These are phyloP conservation scores for Callopanchax toddi DNA, from an alignment of 2,113 vertebrate species.

Conservation along the genomic window DNA sequence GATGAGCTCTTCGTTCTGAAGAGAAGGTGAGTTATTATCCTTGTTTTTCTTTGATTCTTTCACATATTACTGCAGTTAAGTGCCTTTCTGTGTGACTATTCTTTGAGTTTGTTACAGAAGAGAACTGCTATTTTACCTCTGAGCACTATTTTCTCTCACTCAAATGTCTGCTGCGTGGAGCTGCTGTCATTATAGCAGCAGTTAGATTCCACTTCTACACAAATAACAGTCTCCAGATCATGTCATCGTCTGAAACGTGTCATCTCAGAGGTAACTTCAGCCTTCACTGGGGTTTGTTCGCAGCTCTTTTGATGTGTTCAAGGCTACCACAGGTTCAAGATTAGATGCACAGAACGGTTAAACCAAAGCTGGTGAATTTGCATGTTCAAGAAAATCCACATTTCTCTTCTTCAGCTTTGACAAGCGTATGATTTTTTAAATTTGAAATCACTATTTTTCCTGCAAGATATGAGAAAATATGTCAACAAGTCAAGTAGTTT, in stretches of 20 bases:
- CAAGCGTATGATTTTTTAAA: not conserved
- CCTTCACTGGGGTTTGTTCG: not conserved
- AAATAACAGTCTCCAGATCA: not conserved
- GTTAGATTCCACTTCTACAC: not conserved
- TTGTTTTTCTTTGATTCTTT: constrained; percentile 4
- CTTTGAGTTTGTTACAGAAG: constrained; percentile 2
- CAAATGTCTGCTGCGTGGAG: constrained; percentile 25
- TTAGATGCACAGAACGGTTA: not conserved
- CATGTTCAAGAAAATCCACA: too few relatives aligned
- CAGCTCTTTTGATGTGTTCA: not conserved
- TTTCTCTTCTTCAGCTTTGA: too few relatives aligned
- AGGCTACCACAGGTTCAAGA: not conserved
- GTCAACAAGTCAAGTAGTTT: not conserved
- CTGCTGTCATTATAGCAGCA: constrained; percentile 17
- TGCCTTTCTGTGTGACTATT: not conserved
- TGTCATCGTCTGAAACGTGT: constrained; percentile 10
- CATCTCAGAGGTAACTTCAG: not conserved
- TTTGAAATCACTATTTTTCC: not conserved
- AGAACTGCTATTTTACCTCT: constrained; percentile 30
- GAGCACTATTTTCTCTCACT: constrained; percentile 29
- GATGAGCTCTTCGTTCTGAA: constrained; percentile 37
- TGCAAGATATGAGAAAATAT: not conserved
- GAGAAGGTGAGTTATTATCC: constrained; percentile 57
- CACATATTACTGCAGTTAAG: not conserved
- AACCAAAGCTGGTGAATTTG: too few relatives aligned